phyloP scores from a whole-genome alignment of 2,888 invertebrate genomes.

The Dynastes maya region DNA sequence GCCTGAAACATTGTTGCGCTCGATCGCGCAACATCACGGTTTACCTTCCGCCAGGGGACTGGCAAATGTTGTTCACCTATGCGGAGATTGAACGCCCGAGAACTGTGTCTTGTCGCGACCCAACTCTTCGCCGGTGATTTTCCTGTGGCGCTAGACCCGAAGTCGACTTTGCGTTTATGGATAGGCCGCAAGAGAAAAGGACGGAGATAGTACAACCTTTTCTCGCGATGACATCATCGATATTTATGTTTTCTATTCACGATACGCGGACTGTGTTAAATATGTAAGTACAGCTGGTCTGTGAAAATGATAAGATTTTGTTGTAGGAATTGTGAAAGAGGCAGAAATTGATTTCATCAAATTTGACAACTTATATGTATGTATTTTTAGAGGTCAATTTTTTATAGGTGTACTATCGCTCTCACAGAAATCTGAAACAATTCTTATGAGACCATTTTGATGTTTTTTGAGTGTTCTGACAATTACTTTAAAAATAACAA shows the following conservation, averaged over 20 bases:
- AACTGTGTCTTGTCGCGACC: not conserved
- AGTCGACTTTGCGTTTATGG: constrained; percentile 29
- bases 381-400: too few relatives aligned
- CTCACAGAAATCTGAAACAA: too few relatives aligned
- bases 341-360: too few relatives aligned
- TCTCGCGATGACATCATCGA: constrained; percentile 55
- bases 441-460: too few relatives aligned
- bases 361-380: too few relatives aligned
- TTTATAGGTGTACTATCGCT: too few relatives aligned
- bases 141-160: constrained; percentile 39
- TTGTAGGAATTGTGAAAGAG: too few relatives aligned
- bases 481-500: too few relatives aligned
- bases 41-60: constrained; percentile 14
- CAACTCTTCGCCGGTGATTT: constrained; percentile 6
- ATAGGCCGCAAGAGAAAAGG: constrained; percentile 6
- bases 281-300: constrained; percentile 52
- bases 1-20: not conserved
- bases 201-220: constrained; percentile 21
- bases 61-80: constrained; percentile 41
- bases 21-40: not conserved
- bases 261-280: constrained; percentile 46
- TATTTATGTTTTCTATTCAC: constrained; percentile 52
- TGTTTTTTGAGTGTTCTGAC: too few relatives aligned
- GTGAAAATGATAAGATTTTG: not conserved
- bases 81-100: not conserved